Evolutionary conservation across 2,797 vertebrate species (phyloP), one percentile per base, ranked within the genome.

Genomic region (Coluber constrictor): DNA sequence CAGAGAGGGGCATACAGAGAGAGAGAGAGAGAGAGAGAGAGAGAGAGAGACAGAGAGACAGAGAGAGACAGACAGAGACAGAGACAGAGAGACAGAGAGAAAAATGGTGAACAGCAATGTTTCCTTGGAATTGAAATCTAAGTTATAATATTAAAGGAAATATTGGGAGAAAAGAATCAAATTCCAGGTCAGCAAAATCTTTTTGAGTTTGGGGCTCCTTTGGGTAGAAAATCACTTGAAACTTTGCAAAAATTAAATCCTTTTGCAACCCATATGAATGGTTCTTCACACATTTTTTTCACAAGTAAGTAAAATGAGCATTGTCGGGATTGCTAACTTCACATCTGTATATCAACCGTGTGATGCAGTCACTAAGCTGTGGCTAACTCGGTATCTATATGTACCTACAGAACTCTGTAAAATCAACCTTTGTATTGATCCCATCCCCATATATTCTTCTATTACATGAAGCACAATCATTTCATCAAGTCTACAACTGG

Each of bases 1-100:
- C 3, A 63, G 1, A 27, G 1, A 4, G 8, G 11, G 9, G 4
- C 25, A 11, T 1, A 4, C 3, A 10, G 2, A 27, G 25, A 54
- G 1, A 10, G 9, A 54, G 9, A 54, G n/a, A n/a, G n/a, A n/a
- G n/a, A n/a, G n/a, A n/a, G n/a, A n/a, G n/a, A n/a, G n/a, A n/a
- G n/a, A n/a, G n/a, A n/a, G n/a, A n/a, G n/a, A n/a, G n/a, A n/a
- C n/a, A n/a, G n/a, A n/a, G n/a, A n/a, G n/a, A n/a, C n/a, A n/a
- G n/a, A n/a, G n/a, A n/a, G n/a, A n/a, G n/a, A n/a, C n/a, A n/a
- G n/a, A n/a, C n/a, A n/a, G n/a, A n/a, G n/a, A n/a, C n/a, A n/a
- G n/a, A n/a, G n/a, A n/a, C n/a, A n/a, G n/a, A n/a, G 51, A 51
- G 47, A 51, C 47, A 51, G 47, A 51, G 6, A 51, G 6, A 51